Evolutionary conservation across 2,888 invertebrate species (phyloP).

Genomic region (Dromius quadrimaculatus): DNA sequence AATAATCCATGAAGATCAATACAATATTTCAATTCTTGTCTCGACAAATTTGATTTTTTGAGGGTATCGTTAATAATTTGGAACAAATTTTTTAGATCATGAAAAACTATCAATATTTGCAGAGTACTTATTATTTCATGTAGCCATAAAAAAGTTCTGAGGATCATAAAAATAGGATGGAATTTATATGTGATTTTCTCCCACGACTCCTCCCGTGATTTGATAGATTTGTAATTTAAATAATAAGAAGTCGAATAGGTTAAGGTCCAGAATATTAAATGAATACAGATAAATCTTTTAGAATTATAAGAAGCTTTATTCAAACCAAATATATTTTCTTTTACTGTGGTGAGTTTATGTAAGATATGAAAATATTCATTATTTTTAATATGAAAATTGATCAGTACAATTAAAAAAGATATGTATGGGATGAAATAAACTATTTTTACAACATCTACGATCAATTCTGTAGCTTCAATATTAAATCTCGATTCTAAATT

Average conservation of each 20-base stretch:
- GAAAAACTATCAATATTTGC: not conserved
- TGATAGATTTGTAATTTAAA: not conserved
- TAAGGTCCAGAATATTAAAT: not conserved
- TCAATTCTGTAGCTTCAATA: not conserved
- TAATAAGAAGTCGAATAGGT: not conserved
- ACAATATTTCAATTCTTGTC: not conserved
- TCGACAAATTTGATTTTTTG: not conserved
- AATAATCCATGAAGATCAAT: not conserved
- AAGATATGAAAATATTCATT: slow-evolving; percentile 1
- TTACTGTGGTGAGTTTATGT: not conserved
- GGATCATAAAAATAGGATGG: not conserved
- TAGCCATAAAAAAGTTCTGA: not conserved
- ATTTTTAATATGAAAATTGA: not conserved
- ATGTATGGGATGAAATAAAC: not conserved
- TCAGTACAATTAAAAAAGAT: not conserved
- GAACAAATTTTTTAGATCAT: slow-evolving; percentile 9
- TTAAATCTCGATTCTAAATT: not conserved
- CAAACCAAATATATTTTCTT: not conserved
- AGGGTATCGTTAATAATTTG: not conserved
- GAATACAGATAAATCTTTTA: not conserved
- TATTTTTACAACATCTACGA: not conserved
- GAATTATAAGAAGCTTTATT: not conserved
- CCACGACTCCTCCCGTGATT: not conserved
- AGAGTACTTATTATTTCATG: not conserved
- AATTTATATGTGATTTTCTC: not conserved